phyloP scores from a whole-genome alignment of 1,140 invertebrate genomes.

The Parasteatoda tepidariorum region DNA sequence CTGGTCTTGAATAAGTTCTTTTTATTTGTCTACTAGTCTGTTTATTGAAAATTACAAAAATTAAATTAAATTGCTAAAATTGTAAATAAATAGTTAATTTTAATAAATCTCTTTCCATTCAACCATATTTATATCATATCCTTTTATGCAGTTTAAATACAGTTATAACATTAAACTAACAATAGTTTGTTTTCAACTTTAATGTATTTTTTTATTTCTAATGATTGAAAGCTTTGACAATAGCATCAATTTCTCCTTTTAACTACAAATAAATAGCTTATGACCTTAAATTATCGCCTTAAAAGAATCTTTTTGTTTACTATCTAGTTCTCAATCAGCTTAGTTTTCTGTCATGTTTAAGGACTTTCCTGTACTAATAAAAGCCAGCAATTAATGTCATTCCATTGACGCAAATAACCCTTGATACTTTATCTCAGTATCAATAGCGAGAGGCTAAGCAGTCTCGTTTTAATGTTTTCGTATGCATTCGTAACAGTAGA shows the following conservation, averaged over 20 bases:
- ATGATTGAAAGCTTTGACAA: background rate
- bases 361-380: slow-evolving; percentile 6
- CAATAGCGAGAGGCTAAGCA: background rate
- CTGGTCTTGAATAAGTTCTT: no score
- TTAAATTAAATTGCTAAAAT: no score
- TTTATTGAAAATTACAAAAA: no score
- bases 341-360: background rate
- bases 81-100: no score
- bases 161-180: no score
- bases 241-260: background rate
- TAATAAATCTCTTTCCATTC: no score
- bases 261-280: background rate
- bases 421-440: background rate
- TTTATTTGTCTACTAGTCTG: no score
- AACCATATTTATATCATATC: no score
- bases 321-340: background rate
- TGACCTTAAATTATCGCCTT: background rate
- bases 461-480: no score
- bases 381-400: slow-evolving; percentile 28
- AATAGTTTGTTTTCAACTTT: no score
- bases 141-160: no score
- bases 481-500: slow-evolving; percentile 2
- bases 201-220: no score
- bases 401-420: background rate
- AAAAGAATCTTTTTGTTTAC: background rate